Percentiles rank a stretch among this genome's conserved stretches.
Evolutionary conservation across 2,797 vertebrate species (phyloP).

Genomic region (Silurus aristotelis): DNA sequence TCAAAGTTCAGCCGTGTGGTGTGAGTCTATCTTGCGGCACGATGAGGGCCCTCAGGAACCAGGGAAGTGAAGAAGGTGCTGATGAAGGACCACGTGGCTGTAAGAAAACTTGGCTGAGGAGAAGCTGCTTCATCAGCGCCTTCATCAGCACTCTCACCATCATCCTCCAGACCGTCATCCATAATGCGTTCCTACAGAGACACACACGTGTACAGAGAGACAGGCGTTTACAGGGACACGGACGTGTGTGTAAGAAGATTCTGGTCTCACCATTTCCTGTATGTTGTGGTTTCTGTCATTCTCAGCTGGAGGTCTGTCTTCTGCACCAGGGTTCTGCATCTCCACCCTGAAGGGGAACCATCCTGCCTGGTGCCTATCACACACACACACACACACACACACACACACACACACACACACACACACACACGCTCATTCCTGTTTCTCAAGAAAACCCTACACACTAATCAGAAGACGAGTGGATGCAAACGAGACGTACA

Average conservation of each 20-base stretch:
- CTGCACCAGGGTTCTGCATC: conserved; percentile 73
- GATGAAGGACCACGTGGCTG: conserved; percentile 91
- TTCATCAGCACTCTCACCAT: conserved; percentile 79
- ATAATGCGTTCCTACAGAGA: conserved; percentile 86
- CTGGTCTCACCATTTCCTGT: conserved; percentile 86
- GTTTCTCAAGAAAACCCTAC: background rate
- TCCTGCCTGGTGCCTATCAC: conserved; percentile 71
- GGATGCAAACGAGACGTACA: conserved; percentile 78
- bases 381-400: too few relatives aligned
- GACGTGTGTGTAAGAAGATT: background rate
- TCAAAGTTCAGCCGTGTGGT: conserved; percentile 10
- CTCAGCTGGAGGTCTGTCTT: conserved; percentile 79
- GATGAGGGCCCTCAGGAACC: conserved; percentile 90
- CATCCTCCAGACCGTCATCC: conserved; percentile 88
- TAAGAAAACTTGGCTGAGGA: conserved; percentile 81
- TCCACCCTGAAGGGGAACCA: conserved; percentile 95
- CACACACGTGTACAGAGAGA: background rate
- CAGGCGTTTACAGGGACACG: background rate
- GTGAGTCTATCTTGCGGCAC: conserved; percentile 83
- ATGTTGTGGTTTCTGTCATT: conserved; percentile 83
- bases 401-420: background rate
- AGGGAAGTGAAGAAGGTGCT: conserved; percentile 96
- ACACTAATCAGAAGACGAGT: background rate
- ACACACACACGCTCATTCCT: background rate
- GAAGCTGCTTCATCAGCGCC: conserved; percentile 71